Base-by-base conservation (phyloP, 2,113 vertebrate genomes). In the Lutjanus erythropterus region DNA sequence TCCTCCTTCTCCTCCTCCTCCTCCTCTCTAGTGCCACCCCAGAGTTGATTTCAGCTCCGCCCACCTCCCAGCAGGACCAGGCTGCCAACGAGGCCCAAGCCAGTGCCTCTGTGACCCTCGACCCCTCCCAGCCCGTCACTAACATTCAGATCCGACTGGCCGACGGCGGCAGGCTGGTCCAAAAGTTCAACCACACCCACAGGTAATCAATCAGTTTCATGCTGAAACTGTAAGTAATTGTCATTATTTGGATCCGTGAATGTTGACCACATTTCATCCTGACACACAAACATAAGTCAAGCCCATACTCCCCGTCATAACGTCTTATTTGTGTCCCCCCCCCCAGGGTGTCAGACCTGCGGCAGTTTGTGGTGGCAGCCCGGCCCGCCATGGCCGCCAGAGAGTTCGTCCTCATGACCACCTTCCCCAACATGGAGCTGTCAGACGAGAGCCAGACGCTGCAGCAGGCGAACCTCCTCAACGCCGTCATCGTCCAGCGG, bases 371-470 rank as follows among this genome's bases (percentile, higher is more conserved):
- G 53, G 96, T 95, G 7, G 94, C 94, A 0, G 97, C 98, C 50
- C 95, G 97, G 71, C 98, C 98, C 0, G 92, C 95, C 9, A 97
- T 98, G 97, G 97, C 97, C 3, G n/a, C n/a, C n/a, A n/a, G 95
- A 50, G 97, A 97, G 84, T 99, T 99, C 1, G 86, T 98, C 64
- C 97, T 99, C 83, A 98, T 99, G 97, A 99, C 98, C 47, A 99
- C 98, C 78, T 99, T 99, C 91, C n/a, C 98, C 2, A 99, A 97
- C 91, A 98, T 96, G 95, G 97, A 99, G 95, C 95, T 99, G 91
- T 92, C 93, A 15, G 97, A 99, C 0, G 98, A 99, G 95, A 95
- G 94, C 93, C 95, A 96, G 83, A 99, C 97, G 44, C 95, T 99
- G 93, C 95, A 96, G 91, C 97, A 99, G 89, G 98, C 98, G 94